Base-by-base conservation (phyloP, 1,140 invertebrate species). In the Drosophila truncata region DNA sequence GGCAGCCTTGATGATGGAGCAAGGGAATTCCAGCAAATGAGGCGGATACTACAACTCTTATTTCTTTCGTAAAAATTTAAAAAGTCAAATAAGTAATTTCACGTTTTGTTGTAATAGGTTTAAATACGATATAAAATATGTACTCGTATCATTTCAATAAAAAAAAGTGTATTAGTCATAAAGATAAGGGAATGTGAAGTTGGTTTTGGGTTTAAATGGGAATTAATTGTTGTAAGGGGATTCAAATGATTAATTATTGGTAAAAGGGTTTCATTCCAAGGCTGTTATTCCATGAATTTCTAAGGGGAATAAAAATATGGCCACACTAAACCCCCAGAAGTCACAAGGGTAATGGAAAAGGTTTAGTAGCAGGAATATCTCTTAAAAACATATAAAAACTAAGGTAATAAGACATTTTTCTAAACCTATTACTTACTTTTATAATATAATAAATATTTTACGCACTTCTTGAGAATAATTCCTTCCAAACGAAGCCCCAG, bases 71-170 rank as follows among this genome's bases (percentile, higher is more conserved):
- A 33, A 13, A 13, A 4, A 20, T 20, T 18, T 6, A 1, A 27
- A 49, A 16, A 0, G 25, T 49, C 25, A 23, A 14, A 16, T 2
- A 54, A 54, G 20, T 35, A 2, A 35, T 16, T 35, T 37, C 9
- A n/a, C 20, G 33, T 55, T 55, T 55, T 37, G 52, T 55, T 55
- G 52, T 55, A 55, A 37, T 54, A 54, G 52, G 52, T 37, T 37
- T 54, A 37, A 54, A 35, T 55, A 55, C 52, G 52, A 55, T 23
- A 5, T 37, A 55, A 55, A 23, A 6, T 35, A 37, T 55, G 52
- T 55, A 54, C 14, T 55, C 33, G 52, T 55, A 55, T 54, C 52
- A 54, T 55, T 55, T 55, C 33, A 55, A 55, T 55, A 55, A 55
- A 55, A 55, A 55, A 55, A 37, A 25, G 10, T 55, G 33, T 37